Base-by-base conservation (phyloP, 2,797 vertebrate species). In the Melanotaenia maccullochi region DNA sequence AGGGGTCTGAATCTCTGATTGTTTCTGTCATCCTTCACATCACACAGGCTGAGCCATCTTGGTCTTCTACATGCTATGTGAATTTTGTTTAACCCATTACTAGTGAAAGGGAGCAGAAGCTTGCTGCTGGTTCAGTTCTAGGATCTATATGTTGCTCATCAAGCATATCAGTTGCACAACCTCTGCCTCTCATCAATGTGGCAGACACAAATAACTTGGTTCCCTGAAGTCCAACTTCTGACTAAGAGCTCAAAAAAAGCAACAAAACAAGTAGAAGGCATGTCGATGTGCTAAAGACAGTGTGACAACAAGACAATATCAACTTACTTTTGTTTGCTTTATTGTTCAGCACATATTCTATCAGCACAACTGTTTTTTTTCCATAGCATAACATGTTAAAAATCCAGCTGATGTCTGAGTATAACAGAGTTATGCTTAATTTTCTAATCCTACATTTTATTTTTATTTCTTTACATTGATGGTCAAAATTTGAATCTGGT, bases 121-220 rank as follows among this genome's bases (percentile, higher is more conserved):
- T 9, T 63, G 58, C 36, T 78, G 61, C 60, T 40, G 13, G 40
- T 82, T 67, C 63, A 76, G 73, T 78, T 73, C 68, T 73, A 51
- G 18, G 59, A 63, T 71, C 75, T 49, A 38, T 47, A 47, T 71
- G 64, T 66, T 71, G 78, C 71, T 89, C 84, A 80, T 80, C 76
- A 75, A 76, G 54, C 47, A 51, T 13, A 54, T 71, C 30, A 56
- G 38, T 71, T 28, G 6, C 60, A 6, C 59, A 32, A 58, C 55
- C 40, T 80, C 71, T 75, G 60, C 16, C 64, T 85, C 80, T 75
- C 79, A 89, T 85, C 71, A 61, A 47, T 3, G 44, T 8, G 20
- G 66, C 20, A 24, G 73, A 80, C 78, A 70, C 77, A 88, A 90
- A 88, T 62, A 89, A 79, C 71, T 61, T 51, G 65, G 35, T 62